A percentile compares a stretch with the other conserved stretches of the same genome.
Conservation (phyloP, 2,797 vertebrate genomes). For the Monodelphis domestica region DNA sequence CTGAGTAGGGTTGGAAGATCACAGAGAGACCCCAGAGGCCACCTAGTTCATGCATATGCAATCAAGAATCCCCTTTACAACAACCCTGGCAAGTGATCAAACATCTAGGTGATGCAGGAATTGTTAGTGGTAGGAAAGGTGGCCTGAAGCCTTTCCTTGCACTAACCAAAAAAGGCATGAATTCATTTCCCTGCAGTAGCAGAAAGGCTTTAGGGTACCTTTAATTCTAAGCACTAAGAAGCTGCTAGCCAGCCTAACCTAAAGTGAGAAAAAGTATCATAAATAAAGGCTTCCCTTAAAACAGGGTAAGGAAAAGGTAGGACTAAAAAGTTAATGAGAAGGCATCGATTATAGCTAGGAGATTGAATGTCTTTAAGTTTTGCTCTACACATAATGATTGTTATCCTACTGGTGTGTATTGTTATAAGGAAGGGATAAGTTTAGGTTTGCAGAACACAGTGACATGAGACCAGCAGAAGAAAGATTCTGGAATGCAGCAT, state of each 20-base stretch:
- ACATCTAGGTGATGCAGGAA: background rate
- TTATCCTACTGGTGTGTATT: background rate
- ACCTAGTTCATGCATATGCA: background rate
- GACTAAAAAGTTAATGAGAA: background rate
- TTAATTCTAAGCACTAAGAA: background rate
- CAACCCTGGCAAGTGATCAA: background rate
- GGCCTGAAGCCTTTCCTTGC: background rate
- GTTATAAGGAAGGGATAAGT: too few species aligned
- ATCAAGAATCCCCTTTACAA: background rate
- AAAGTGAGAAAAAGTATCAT: background rate
- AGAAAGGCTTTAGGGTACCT: background rate
- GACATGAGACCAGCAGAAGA: too few species aligned
- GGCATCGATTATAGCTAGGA: background rate
- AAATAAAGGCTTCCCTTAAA: background rate
- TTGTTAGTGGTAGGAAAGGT: background rate
- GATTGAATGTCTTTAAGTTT: background rate
- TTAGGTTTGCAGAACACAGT: too few species aligned
- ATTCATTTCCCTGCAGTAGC: background rate
- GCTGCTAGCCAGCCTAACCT: background rate
- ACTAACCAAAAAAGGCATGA: background rate
- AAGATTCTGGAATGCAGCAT: too few species aligned
- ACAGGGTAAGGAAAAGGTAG: background rate
- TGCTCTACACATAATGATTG: background rate
- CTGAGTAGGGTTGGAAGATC: background rate
- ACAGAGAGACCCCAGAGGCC: background rate